Evolutionary conservation across 1,140 invertebrate species (phyloP), one percentile per base, ranked within the genome.

Genomic region (Drosophila cardini): DNA sequence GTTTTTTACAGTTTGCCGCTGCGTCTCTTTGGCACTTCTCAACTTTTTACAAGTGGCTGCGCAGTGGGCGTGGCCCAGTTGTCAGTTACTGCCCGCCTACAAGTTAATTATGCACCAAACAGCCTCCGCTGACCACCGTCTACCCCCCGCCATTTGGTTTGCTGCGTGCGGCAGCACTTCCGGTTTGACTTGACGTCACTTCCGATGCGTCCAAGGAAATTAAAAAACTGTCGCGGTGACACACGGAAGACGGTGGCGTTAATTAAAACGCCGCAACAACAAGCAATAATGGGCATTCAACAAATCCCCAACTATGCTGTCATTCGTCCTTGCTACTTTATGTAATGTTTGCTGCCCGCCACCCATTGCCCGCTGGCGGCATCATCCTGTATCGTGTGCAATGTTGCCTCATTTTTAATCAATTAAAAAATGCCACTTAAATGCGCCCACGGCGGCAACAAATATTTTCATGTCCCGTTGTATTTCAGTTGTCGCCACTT

Each of bases 341-440:
- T 38, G 9, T 11, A 1, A 5, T 9, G 36, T 1, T 26, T 26
- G 5, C 21, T 3, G 21, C 21, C 21, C 5, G 21, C 15, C n/a
- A n/a, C n/a, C n/a, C n/a, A n/a, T n/a, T n/a, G n/a, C n/a, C n/a
- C n/a, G n/a, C n/a, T n/a, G n/a, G n/a, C n/a, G n/a, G n/a, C 46
- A 6, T 5, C 15, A 10, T 21, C 6, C 36, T 26, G 2, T 34
- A 11, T 18, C 32, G n/a, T 15, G 15, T 68, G 67, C 21, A 21
- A 50, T 52, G 36, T 21, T 50, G 43, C 58, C 42, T 53, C 40
- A 78, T 83, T 86, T 84, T 86, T 87, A 83, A 86, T 86, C 83
- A 86, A 87, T 86, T 86, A 89, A 75, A 26, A 83, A 87, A 87
- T 71, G 76, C 58, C 83, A 77, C 83, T 89, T 83, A 79, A 83